phyloP scores from a whole-genome alignment of 1,140 invertebrate genomes.

The Schlechtendalia chinensis region DNA sequence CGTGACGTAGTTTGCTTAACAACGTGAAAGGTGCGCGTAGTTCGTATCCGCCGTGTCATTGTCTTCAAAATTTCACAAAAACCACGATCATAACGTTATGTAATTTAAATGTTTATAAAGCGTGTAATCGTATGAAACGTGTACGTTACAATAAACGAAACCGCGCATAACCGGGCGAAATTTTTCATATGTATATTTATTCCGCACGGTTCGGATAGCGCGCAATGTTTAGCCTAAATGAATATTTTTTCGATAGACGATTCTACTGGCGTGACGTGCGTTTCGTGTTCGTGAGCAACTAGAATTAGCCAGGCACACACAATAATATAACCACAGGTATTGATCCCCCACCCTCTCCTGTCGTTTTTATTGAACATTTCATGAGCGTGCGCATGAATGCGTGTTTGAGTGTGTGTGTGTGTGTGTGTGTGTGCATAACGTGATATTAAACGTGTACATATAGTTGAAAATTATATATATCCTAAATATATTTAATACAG shows the following conservation, averaged over 20 bases:
- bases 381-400: not conserved
- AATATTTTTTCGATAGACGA: conserved; percentile 38
- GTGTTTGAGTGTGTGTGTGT: not conserved
- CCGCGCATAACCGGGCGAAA: not conserved
- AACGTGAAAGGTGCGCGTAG: too few species aligned
- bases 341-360: conserved; percentile 1
- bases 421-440: too few species aligned
- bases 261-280: conserved; percentile 10
- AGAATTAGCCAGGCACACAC: conserved; percentile 28
- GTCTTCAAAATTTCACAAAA: too few species aligned
- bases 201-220: too few species aligned
- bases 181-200: too few species aligned
- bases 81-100: too few species aligned
- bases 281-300: conserved; percentile 32
- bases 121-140: too few species aligned
- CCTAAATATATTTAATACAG: too few species aligned
- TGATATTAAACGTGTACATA: not conserved
- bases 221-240: conserved; percentile 21
- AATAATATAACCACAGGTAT: conserved; percentile 32
- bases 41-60: too few species aligned
- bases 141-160: not conserved
- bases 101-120: too few species aligned
- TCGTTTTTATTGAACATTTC: conserved; percentile 26
- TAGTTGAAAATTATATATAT: not conserved
- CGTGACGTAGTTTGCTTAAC: too few species aligned